Evolutionary conservation across 2,888 invertebrate species (phyloP).

Genomic region (Synanthedon vespiformis): DNA sequence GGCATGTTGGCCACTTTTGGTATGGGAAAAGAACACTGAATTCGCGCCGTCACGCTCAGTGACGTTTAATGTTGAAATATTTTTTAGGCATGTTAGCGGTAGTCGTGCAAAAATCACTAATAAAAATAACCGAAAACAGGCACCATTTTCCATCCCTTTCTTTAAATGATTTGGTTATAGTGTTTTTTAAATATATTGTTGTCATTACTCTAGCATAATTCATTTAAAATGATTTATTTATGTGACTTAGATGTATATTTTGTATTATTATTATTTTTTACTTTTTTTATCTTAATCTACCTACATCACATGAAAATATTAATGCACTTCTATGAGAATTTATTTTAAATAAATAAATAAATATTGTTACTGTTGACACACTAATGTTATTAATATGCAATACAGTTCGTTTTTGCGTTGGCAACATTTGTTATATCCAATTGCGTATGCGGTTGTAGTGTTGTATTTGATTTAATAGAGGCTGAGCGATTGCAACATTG

Average conservation of each 20-base stretch:
- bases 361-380: slow-evolving; percentile 13
- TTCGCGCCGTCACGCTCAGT: too few species aligned
- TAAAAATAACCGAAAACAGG: too few species aligned
- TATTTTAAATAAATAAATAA: slow-evolving; percentile 20
- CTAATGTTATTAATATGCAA: slow-evolving; percentile 8
- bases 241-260: slow-evolving; percentile 35
- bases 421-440: slow-evolving; percentile 3
- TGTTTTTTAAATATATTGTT: slow-evolving; percentile 12
- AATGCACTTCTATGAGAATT: slow-evolving; percentile 31
- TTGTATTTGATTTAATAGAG: background rate
- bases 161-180: background rate
- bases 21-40: too few species aligned
- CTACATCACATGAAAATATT: slow-evolving; percentile 33
- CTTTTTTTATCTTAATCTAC: slow-evolving; percentile 11
- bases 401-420: slow-evolving; percentile 6
- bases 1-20: too few species aligned
- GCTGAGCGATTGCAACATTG: background rate
- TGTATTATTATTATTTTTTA: slow-evolving; percentile 22
- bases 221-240: slow-evolving; percentile 16
- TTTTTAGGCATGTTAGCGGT: too few species aligned
- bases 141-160: too few species aligned
- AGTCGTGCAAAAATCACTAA: too few species aligned
- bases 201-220: slow-evolving; percentile 17
- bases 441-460: slow-evolving; percentile 1
- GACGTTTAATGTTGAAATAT: too few species aligned